A percentile compares a stretch with the other conserved stretches of the same genome.
Conservation (phyloP, 30 jellyfish, hydroid and myxozoan genomes). For the Rhopilema esculentum region DNA sequence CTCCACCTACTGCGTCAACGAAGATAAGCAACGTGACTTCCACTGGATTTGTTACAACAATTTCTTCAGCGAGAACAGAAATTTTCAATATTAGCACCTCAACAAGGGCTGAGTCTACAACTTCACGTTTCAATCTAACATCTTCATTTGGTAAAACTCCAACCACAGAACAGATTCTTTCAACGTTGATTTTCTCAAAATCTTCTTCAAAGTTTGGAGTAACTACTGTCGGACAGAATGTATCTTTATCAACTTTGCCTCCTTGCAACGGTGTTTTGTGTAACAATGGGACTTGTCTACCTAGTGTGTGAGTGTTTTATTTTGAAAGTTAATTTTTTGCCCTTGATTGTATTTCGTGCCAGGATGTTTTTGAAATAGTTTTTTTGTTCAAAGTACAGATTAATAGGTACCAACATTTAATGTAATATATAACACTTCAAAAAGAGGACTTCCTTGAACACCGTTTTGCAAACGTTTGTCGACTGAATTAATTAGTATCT, state of each 20-base stretch:
- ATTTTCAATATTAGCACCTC: too few species aligned
- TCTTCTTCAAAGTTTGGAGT: background rate
- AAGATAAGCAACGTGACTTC: too few species aligned
- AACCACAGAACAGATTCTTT: background rate
- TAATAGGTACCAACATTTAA: background rate
- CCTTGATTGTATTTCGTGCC: background rate
- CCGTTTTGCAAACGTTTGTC: too few species aligned
- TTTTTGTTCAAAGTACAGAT: background rate
- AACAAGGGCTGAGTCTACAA: too few species aligned
- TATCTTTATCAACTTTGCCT: background rate
- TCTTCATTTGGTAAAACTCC: too few species aligned
- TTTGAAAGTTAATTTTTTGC: background rate
- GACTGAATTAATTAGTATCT: too few species aligned
- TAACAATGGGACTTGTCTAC: conserved; percentile 1
- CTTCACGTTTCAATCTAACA: too few species aligned
- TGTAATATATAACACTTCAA: background rate
- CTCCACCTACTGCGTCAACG: too few species aligned
- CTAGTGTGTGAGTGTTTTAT: background rate
- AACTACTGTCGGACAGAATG: background rate
- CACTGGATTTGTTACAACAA: too few species aligned
- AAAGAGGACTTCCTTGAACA: too few species aligned
- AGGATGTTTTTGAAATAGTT: background rate
- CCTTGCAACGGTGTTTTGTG: background rate
- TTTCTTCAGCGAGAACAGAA: too few species aligned
- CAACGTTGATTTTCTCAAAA: background rate